A percentile compares a stretch with the other conserved stretches of the same genome.
These are phyloP conservation scores for Noctilio leporinus DNA, from an alignment of 2,113 vertebrate species.

Conservation along the genomic window DNA sequence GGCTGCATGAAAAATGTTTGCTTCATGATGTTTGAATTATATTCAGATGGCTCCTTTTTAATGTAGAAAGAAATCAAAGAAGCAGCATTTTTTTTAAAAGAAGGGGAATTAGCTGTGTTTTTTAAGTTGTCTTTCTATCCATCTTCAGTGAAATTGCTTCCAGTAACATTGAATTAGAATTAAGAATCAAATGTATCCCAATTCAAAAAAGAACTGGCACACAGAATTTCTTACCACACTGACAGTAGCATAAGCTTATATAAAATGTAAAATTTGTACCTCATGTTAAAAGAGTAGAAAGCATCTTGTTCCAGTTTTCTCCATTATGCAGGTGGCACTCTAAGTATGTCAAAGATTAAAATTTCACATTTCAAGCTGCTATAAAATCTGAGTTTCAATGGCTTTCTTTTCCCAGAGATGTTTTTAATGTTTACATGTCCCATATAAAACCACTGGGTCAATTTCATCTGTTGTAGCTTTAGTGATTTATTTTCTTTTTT, in stretches of 20 bases:
- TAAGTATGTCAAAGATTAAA: slow-evolving; percentile 7
- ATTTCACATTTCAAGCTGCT: neutral
- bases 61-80: neutral
- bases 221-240: neutral
- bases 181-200: neutral
- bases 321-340: neutral
- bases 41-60: neutral
- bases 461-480: neutral
- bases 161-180: neutral
- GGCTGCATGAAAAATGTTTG: neutral
- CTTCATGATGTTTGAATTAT: neutral
- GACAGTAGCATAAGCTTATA: neutral
- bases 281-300: neutral
- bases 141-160: neutral
- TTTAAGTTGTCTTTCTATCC: neutral
- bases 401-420: neutral
- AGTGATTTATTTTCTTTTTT: neutral
- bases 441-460: neutral
- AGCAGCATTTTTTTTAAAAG: neutral
- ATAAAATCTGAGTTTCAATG: neutral
- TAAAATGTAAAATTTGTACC: neutral
- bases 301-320: neutral
- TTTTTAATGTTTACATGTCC: neutral
- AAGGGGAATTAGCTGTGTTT: neutral
- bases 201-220: neutral